Base-by-base conservation (phyloP, 2,797 vertebrate species). In the Toxotes lorentzi region DNA sequence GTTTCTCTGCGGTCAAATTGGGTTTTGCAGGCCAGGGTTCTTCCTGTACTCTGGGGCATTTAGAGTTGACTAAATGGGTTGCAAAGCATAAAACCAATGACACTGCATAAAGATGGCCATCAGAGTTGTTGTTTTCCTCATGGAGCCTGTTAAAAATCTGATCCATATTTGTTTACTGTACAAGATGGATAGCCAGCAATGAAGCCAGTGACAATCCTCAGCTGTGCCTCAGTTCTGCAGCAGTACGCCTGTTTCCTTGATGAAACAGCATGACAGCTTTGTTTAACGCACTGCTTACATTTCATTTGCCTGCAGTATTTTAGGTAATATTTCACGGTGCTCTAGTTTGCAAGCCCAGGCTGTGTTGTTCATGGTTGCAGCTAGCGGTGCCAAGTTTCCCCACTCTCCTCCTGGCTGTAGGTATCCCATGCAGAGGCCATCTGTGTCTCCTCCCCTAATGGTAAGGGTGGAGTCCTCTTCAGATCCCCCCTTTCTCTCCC, bases 391-490 rank as follows among this genome's bases (percentile, higher is more conserved):
- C 94, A 92, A 93, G 86, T 91, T 88, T 89, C 84, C 90, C 83
- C 80, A 74, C 86, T 89, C 88, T 89, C 81, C 83, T 90, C 87
- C 88, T 86, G 88, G 89, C 88, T 93, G 86, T 90, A 93, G 93
- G 92, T 92, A 89, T 93, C 92, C 92, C 91, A 93, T 88, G 90
- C 92, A 90, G 94, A 93, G 87, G 89, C 94, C 94, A 94, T 94
- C 94, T 95, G 95, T 94, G 91, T 89, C 90, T 76, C 73, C 90
- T 87, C 87, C 82, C 83, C 79, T 83, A 89, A 92, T 88, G 88
- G 81, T 77, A 82, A 91, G 90, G 91, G 91, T 93, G 92, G 92
- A 92, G 93, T 87, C 88, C 83, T 78, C 77, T 91, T 83, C 83
- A 62, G 79, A 40, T 30, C 81, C 79, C 66, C 70, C 70, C 63